Conservation (phyloP, 2,113 vertebrate genomes). For the Salvator merianae region DNA sequence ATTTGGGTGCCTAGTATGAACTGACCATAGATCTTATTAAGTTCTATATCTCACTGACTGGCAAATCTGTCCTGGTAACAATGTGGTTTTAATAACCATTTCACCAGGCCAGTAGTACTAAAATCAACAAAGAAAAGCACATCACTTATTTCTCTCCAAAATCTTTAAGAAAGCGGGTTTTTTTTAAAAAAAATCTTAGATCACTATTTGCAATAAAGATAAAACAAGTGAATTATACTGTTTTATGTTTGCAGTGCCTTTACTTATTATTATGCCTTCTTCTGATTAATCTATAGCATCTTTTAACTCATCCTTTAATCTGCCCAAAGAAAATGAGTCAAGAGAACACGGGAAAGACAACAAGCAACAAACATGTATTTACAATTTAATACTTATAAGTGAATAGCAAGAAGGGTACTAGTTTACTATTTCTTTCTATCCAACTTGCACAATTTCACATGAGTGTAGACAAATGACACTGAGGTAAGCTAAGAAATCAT, state of each 20-base stretch:
- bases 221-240: conserved; percentile 68
- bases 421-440: conserved; percentile 6
- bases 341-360: conserved; percentile 70
- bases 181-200: conserved; percentile 69
- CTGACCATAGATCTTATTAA: not conserved
- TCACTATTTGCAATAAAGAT: conserved; percentile 67
- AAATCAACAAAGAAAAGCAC: too few species aligned
- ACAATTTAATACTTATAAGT: conserved; percentile 55
- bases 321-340: conserved; percentile 62
- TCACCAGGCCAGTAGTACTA: too few species aligned
- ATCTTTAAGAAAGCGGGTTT: conserved; percentile 59
- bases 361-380: conserved; percentile 22
- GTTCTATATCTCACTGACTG: conserved; percentile 58
- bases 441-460: conserved; percentile 16
- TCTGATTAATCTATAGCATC: conserved; percentile 77
- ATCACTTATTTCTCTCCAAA: conserved; percentile 27
- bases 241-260: conserved; percentile 53
- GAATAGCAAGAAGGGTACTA: not conserved
- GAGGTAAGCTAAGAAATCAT: conserved; percentile 39
- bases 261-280: conserved; percentile 73
- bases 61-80: conserved; percentile 59
- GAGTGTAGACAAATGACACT: conserved; percentile 37
- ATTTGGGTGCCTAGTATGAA: too few species aligned
- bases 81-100: conserved; percentile 41
- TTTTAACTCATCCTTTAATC: conserved; percentile 78